A percentile compares a stretch with the other conserved stretches of the same genome.
These are phyloP conservation scores for Ascaphus truei DNA, from an alignment of 2,113 vertebrate species.

Conservation along the genomic window DNA sequence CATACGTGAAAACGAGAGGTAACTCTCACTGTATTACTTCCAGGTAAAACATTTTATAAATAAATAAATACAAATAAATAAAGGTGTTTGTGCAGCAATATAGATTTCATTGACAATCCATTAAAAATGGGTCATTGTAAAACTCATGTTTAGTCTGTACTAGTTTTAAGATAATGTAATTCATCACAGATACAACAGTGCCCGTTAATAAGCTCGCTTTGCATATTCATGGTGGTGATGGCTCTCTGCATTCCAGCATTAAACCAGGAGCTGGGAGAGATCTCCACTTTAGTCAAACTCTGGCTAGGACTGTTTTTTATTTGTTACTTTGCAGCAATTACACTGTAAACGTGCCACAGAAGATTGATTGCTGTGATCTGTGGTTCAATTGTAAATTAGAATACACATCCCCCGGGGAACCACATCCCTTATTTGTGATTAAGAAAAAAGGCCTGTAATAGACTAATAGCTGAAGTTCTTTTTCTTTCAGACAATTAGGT, in stretches of 20 bases:
- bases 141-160: slow-evolving; percentile 80
- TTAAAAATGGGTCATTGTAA: slow-evolving; percentile 83
- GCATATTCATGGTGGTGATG: slow-evolving; percentile 71
- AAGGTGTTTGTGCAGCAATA: background rate
- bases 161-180: slow-evolving; percentile 73
- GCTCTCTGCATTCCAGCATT: slow-evolving; percentile 51
- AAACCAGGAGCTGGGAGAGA: slow-evolving; percentile 63
- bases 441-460: slow-evolving; percentile 95
- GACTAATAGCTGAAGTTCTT: slow-evolving; percentile 94
- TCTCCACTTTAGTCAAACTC: slow-evolving; percentile 65
- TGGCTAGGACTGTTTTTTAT: slow-evolving; percentile 69
- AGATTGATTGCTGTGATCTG: slow-evolving; percentile 99
- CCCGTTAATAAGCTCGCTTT: slow-evolving; percentile 78
- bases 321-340: slow-evolving; percentile 92
- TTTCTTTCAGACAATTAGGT: slow-evolving; percentile 98
- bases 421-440: slow-evolving; percentile 96
- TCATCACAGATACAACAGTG: slow-evolving; percentile 72
- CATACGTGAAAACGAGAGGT: too few species aligned
- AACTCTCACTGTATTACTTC: too few species aligned
- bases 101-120: slow-evolving; percentile 62
- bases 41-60: too few species aligned
- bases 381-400: slow-evolving; percentile 99
- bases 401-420: slow-evolving; percentile 88
- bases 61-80: too few species aligned
- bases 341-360: slow-evolving; percentile 83